phyloP scores from a whole-genome alignment of 2,797 vertebrate genomes.

The Peromyscus nudipes region DNA sequence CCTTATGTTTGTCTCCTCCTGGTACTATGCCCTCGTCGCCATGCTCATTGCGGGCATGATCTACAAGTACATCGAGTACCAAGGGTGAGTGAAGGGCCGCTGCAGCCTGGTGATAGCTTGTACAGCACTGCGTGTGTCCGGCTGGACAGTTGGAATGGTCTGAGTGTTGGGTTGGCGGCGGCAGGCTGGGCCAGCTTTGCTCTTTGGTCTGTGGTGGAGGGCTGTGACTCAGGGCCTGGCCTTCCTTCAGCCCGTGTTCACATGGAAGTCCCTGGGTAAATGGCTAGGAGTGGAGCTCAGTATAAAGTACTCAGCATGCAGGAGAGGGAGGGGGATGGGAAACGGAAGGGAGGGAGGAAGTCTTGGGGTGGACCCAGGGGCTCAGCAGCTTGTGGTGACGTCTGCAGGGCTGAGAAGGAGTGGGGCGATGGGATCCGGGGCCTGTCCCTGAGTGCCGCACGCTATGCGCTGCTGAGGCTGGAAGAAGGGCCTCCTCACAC shows the following conservation, averaged over 20 bases:
- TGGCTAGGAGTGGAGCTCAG: neutral
- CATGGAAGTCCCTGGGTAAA: neutral
- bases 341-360: neutral
- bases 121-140: neutral
- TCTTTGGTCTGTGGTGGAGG: neutral
- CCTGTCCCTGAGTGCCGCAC: constrained; percentile 96
- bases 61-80: constrained; percentile 99
- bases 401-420: constrained; percentile 96
- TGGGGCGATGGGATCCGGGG: constrained; percentile 99
- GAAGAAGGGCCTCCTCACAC: constrained; percentile 98
- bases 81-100: constrained; percentile 92
- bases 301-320: neutral
- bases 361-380: neutral
- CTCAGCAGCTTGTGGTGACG: constrained; percentile 65
- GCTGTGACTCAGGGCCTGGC: neutral
- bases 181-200: neutral
- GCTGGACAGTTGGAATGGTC: neutral
- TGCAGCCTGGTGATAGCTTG: fast-evolving
- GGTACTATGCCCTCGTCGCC: constrained; percentile 99
- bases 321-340: neutral
- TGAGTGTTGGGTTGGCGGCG: neutral
- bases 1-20: constrained; percentile 99
- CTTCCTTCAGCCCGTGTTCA: neutral
- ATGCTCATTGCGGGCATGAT: constrained; percentile 99
- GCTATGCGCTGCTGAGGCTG: constrained; percentile 95